phyloP scores from a whole-genome alignment of 2,113 vertebrate genomes.

The Synchiropus splendidus region DNA sequence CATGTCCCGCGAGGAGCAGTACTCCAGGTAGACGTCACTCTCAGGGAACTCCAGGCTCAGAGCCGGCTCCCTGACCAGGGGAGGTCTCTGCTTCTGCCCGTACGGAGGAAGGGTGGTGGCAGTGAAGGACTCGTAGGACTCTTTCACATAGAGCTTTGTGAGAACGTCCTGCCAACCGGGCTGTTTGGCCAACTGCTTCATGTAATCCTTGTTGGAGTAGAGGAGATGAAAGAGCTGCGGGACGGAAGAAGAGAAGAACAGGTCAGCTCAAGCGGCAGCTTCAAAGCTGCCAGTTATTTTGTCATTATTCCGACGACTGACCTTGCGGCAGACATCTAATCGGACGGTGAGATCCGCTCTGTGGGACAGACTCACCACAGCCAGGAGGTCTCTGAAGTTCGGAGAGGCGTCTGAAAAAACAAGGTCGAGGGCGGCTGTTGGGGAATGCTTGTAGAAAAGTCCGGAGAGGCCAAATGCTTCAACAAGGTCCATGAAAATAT shows the following conservation, averaged over 20 bases:
- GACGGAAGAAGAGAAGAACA: too few species aligned
- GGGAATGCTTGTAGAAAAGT: too few species aligned
- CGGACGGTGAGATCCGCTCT: slow-evolving; percentile 80
- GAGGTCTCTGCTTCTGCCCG: slow-evolving; percentile 26
- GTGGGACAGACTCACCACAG: slow-evolving; percentile 83
- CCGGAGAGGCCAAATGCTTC: too few species aligned
- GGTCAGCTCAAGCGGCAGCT: too few species aligned
- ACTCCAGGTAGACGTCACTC: slow-evolving; percentile 67
- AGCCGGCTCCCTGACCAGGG: slow-evolving; percentile 42
- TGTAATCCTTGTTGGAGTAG: slow-evolving; percentile 77
- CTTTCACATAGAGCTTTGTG: slow-evolving; percentile 88
- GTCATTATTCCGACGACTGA: slow-evolving; percentile 46
- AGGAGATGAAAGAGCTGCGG: slow-evolving; percentile 87
- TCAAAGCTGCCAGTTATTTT: too few species aligned
- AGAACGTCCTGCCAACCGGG: slow-evolving; percentile 89
- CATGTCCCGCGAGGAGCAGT: slow-evolving; percentile 57
- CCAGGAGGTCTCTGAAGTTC: slow-evolving; percentile 84
- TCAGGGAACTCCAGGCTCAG: slow-evolving; percentile 37
- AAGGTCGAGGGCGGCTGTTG: too few species aligned
- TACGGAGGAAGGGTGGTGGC: slow-evolving; percentile 31
- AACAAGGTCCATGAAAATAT: too few species aligned
- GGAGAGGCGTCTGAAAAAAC: slow-evolving; percentile 65
- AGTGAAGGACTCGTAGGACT: slow-evolving; percentile 68
- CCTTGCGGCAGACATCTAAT: slow-evolving; percentile 89
- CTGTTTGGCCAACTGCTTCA: slow-evolving; percentile 78